Evolutionary conservation across 2,797 vertebrate species (phyloP).

Genomic region (Halcyon leucocephala): DNA sequence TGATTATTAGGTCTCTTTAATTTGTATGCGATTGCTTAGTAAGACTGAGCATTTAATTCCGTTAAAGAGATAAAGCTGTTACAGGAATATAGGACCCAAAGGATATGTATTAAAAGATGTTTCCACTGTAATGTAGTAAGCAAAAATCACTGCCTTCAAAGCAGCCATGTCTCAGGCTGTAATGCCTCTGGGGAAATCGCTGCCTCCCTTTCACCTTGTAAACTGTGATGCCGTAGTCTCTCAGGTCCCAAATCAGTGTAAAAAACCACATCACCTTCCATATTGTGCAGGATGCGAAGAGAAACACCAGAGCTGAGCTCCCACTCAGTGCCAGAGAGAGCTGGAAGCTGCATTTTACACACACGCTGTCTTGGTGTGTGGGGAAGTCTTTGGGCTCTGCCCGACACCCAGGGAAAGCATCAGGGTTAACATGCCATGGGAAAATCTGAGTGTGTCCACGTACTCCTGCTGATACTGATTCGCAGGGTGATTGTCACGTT

Average conservation of each 20-base stretch:
- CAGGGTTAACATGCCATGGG: not conserved
- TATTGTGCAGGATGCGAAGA: not conserved
- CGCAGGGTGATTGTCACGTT: not conserved
- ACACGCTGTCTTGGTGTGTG: fast-evolving
- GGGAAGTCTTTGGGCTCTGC: not conserved
- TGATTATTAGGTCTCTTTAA: conserved; percentile 29
- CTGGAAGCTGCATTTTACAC: not conserved
- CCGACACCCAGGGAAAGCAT: not conserved
- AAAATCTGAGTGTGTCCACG: not conserved
- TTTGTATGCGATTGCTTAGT: not conserved
- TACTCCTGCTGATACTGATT: not conserved
- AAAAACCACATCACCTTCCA: fast-evolving
- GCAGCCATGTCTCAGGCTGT: not conserved
- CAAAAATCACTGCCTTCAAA: not conserved
- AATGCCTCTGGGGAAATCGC: not conserved
- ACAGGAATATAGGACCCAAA: conserved; percentile 13
- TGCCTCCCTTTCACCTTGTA: not conserved
- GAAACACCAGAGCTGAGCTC: not conserved
- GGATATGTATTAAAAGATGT: conserved; percentile 6
- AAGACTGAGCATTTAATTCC: conserved; percentile 17
- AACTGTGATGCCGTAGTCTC: not conserved
- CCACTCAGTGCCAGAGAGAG: not conserved
- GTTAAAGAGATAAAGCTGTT: conserved; percentile 15
- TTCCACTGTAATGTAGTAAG: not conserved
- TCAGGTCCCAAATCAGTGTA: not conserved